Percentiles rank a stretch among this genome's conserved stretches.
Evolutionary conservation across 2,888 invertebrate species (phyloP).

Genomic region (Eurytoma adleriae): DNA sequence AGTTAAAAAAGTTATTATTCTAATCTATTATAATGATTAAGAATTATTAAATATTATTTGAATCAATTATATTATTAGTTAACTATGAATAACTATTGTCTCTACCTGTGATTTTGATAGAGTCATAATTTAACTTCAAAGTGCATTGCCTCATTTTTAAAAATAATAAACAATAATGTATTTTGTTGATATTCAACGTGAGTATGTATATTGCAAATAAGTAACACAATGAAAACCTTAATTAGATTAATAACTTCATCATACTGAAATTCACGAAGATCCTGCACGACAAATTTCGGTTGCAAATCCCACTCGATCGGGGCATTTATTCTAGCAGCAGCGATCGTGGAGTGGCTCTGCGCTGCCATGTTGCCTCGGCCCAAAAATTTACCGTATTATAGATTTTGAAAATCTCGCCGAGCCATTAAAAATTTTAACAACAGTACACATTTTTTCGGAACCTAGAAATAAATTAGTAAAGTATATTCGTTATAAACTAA

Average conservation of each 20-base stretch:
- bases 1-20: too few relatives aligned
- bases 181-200: too few relatives aligned
- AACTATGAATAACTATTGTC: too few relatives aligned
- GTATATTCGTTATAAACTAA: too few relatives aligned
- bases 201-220: too few relatives aligned
- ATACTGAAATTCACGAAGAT: constrained; percentile 65
- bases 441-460: too few relatives aligned
- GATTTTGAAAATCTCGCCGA: background rate
- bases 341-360: constrained; percentile 37
- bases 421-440: background rate
- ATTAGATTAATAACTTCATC: constrained; percentile 66
- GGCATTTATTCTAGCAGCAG: constrained; percentile 60
- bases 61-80: too few relatives aligned
- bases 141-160: too few relatives aligned
- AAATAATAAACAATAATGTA: too few relatives aligned
- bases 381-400: too few relatives aligned
- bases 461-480: background rate
- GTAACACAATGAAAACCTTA: constrained; percentile 62
- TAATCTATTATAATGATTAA: background rate
- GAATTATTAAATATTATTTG: background rate
- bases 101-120: too few relatives aligned
- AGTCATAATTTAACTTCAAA: too few relatives aligned
- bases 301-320: constrained; percentile 66
- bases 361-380: background rate
- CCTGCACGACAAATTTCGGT: constrained; percentile 64